Base-by-base conservation (phyloP, 2,797 vertebrate genomes). In the Anabas testudineus region DNA sequence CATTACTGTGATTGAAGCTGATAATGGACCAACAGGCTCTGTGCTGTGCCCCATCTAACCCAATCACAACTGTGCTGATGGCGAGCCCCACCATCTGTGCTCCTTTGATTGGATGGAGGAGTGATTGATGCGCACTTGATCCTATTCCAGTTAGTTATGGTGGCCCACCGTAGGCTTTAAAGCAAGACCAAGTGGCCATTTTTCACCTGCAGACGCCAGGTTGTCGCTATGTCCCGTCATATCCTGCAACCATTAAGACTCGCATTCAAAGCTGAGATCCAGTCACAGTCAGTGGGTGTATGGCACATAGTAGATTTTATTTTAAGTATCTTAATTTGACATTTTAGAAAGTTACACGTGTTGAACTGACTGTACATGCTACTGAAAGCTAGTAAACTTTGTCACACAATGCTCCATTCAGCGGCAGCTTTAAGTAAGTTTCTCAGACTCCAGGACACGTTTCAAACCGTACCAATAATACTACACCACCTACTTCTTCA, bases 1-100 rank as follows among this genome's bases (percentile, higher is more conserved):
- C 87, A 91, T 91, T 90, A 90, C 77, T 72, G 78, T 86, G 90
- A 91, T 91, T 90, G 87, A 88, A 90, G 81, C 86, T 37, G 83
- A 89, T 89, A 90, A 90, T 84, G 82, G 85, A 89, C 83, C 78
- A 81, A 84, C 85, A 84, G 86, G 82, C 80, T 87, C 80, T 15
- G 57, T 66, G 71, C 79, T 77, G 63, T 83, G 85, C 74, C 80
- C 85, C 76, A 76, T 81, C 79, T 88, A 91, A 90, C 88, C 88
- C 83, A 87, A 87, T 90, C 87, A 85, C 83, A 78, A 67, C 82
- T 76, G 56, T 69, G 76, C 83, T 81, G 83, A 90, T 84, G 84
- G 85, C 59, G 21, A 83, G 73, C 80, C 78, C 80, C 43, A 26
- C 85, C 82, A 74, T 88, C 87, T 85, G 71, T 80, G 80, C 77